Conservation (phyloP, 2,888 invertebrate species). For the Teleogryllus oceanicus region DNA sequence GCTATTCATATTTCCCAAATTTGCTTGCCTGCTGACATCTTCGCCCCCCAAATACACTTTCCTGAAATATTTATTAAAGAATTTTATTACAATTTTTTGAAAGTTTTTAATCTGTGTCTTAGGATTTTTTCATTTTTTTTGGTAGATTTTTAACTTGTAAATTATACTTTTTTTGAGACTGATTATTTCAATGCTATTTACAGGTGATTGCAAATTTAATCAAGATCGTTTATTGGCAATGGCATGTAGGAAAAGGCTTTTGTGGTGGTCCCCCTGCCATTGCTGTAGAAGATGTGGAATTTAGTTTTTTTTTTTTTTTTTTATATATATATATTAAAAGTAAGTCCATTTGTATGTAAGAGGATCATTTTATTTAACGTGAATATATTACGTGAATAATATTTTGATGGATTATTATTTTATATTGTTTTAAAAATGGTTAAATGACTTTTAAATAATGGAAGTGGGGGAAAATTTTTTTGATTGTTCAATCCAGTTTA, state of each 20-base stretch:
- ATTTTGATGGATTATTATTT: too few relatives aligned
- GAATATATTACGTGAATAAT: too few relatives aligned
- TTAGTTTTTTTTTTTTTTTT: background rate
- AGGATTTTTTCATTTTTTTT: background rate
- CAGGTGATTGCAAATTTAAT: conserved; percentile 69
- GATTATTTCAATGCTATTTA: conserved; percentile 36
- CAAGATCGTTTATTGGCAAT: conserved; percentile 77
- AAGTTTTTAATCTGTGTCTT: background rate
- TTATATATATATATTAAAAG: background rate
- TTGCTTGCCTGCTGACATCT: too few relatives aligned
- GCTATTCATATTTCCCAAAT: too few relatives aligned
- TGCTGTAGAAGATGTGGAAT: conserved; percentile 22
- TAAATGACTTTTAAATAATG: too few relatives aligned
- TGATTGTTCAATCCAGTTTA: too few relatives aligned
- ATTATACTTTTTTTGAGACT: background rate
- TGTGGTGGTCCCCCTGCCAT: conserved; percentile 64
- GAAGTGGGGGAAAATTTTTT: too few relatives aligned
- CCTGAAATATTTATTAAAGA: too few relatives aligned
- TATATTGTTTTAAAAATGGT: too few relatives aligned
- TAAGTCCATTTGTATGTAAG: background rate
- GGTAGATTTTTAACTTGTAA: too few relatives aligned
- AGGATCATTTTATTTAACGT: too few relatives aligned
- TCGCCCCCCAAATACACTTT: too few relatives aligned
- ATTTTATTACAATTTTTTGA: background rate
- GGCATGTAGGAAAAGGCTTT: conserved; percentile 71